A percentile compares a stretch with the other conserved stretches of the same genome.
Evolutionary conservation across 2,888 invertebrate genomes (phyloP).

Genomic region (Octonoba sinensis): DNA sequence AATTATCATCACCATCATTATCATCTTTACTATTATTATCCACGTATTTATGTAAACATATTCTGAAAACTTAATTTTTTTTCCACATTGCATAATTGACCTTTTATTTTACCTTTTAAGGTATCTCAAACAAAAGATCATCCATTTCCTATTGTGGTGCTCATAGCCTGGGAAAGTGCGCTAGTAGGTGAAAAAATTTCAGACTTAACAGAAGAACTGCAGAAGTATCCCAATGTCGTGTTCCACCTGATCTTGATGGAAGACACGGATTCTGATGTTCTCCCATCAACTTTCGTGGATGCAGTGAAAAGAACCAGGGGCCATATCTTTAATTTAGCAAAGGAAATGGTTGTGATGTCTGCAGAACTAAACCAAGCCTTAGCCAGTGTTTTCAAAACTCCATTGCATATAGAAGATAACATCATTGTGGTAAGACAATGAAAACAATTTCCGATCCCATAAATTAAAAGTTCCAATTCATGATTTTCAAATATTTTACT

Average conservation of each 20-base stretch:
- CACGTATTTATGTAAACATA: too few species aligned
- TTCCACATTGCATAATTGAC: background rate
- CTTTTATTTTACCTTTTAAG: constrained; percentile 6
- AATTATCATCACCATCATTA: too few species aligned
- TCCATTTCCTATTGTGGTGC: constrained; percentile 9
- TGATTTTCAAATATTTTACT: too few species aligned
- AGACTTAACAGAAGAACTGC: constrained; percentile 2
- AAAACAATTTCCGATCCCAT: too few species aligned
- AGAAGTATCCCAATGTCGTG: background rate
- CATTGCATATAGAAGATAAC: constrained; percentile 36
- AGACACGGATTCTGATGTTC: constrained; percentile 9
- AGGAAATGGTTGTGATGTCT: constrained; percentile 5
- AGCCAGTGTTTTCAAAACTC: constrained; percentile 14
- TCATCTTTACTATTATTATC: too few species aligned
- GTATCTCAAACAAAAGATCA: background rate
- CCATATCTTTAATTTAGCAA: constrained; percentile 18
- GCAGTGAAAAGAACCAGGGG: constrained; percentile 22
- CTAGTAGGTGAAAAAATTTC: constrained; percentile 7
- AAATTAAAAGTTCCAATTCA: too few species aligned
- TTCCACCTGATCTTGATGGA: constrained; percentile 39
- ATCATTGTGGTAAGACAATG: constrained; percentile 30
- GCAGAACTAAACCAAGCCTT: constrained; percentile 12
- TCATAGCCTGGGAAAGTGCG: constrained; percentile 30
- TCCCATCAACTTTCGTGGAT: constrained; percentile 15
- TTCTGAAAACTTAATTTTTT: background rate